A percentile compares a stretch with the other conserved stretches of the same genome.
These are phyloP conservation scores for Rhabdomys pumilio DNA, from an alignment of 2,797 vertebrate species.

Conservation along the genomic window DNA sequence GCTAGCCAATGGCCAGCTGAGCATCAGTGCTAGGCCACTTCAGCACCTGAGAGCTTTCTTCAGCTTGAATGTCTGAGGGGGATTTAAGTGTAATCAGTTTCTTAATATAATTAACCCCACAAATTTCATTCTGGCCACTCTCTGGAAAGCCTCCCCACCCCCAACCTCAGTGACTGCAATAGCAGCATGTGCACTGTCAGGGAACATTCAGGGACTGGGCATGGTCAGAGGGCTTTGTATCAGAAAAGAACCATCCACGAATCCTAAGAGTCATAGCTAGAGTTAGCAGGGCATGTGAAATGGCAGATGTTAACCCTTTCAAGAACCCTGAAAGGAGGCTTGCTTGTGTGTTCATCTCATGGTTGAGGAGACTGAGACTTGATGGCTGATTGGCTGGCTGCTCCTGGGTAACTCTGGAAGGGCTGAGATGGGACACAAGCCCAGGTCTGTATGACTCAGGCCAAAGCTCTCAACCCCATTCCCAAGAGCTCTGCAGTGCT, in stretches of 20 bases:
- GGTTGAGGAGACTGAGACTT: neutral
- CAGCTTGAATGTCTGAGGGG: neutral
- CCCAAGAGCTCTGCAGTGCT: neutral
- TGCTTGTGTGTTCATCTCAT: neutral
- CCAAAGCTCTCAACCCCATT: neutral
- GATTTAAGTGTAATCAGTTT: constrained; percentile 56
- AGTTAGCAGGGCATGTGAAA: fast-evolving
- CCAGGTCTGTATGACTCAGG: neutral
- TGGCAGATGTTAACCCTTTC: neutral
- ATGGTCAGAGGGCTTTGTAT: neutral
- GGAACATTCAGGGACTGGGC: neutral
- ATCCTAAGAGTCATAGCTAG: too few relatives aligned
- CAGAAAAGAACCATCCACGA: neutral
- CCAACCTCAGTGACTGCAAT: neutral
- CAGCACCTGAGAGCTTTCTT: constrained; percentile 67
- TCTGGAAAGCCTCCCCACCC: neutral
- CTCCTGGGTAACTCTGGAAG: neutral
- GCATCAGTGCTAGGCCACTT: neutral
- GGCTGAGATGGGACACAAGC: neutral
- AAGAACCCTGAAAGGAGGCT: neutral
- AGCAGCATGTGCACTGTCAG: neutral
- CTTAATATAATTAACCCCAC: constrained; percentile 35
- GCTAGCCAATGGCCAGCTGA: neutral
- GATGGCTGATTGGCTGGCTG: neutral
- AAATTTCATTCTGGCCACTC: neutral